Conservation (phyloP, 1,140 invertebrate species). For the Microplitis mediator region DNA sequence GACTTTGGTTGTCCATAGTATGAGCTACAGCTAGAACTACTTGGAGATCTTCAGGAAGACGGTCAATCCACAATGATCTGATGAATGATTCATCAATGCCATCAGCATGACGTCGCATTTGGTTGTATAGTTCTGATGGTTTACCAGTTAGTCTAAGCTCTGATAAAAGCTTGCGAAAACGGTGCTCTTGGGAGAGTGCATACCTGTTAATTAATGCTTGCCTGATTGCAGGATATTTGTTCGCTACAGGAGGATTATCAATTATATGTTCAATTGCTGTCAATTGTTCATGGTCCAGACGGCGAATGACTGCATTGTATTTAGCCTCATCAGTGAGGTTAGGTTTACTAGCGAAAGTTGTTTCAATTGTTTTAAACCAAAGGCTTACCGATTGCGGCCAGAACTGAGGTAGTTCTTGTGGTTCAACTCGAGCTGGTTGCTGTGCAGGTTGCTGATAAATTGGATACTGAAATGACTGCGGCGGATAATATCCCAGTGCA, state of each 20-base stretch:
- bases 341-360: background rate
- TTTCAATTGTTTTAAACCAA: background rate
- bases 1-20: background rate
- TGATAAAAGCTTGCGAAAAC: background rate
- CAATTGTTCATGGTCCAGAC: background rate
- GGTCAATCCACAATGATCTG: conserved; percentile 1
- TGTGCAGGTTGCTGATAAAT: no score
- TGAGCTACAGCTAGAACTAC: background rate
- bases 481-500: no score
- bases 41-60: background rate
- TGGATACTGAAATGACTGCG: no score
- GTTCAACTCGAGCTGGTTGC: background rate
- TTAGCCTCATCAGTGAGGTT: background rate
- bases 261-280: background rate
- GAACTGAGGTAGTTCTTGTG: background rate
- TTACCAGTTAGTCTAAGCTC: background rate
- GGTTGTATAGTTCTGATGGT: background rate
- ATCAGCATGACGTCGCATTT: background rate
- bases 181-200: background rate
- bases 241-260: background rate
- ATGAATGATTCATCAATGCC: background rate
- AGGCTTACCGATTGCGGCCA: background rate
- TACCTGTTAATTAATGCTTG: background rate
- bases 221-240: background rate
- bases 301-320: background rate